A percentile compares a stretch with the other conserved stretches of the same genome.
phyloP scores from a whole-genome alignment of 2,797 vertebrate genomes.

The Urophycis tenuis region DNA sequence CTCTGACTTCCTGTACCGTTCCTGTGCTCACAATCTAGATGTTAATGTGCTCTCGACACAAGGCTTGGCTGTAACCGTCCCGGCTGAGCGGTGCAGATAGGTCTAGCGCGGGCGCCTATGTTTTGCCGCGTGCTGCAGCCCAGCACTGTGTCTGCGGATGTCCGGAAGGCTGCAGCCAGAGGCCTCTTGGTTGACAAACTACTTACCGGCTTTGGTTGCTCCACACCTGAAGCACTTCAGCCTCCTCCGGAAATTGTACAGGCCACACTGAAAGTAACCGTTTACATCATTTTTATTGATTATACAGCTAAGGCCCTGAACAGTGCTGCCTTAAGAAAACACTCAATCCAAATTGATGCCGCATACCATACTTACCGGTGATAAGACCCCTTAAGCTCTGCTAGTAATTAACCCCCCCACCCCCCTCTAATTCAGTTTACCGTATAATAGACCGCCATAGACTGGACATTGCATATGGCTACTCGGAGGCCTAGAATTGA shows the following conservation, averaged over 20 bases:
- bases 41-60: not conserved
- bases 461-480: constrained; percentile 26
- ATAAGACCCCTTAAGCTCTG: constrained; percentile 51
- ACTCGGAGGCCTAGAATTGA: constrained; percentile 25
- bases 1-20: not conserved
- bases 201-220: constrained; percentile 94
- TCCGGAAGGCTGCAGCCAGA: constrained; percentile 59
- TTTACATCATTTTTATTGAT: constrained; percentile 72
- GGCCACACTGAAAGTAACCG: constrained; percentile 91
- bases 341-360: constrained; percentile 52
- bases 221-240: constrained; percentile 99
- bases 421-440: constrained; percentile 14
- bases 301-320: constrained; percentile 66
- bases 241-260: constrained; percentile 99
- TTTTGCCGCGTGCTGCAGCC: constrained; percentile 38
- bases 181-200: constrained; percentile 62
- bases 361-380: constrained; percentile 55
- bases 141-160: constrained; percentile 42
- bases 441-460: constrained; percentile 28
- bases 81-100: constrained; percentile 22
- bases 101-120: constrained; percentile 19
- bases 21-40: not conserved
- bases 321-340: constrained; percentile 59
- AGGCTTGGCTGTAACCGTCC: not conserved
- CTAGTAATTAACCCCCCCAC: constrained; percentile 14